phyloP scores from a whole-genome alignment of 2,113 vertebrate genomes.

The Lampris incognitus region DNA sequence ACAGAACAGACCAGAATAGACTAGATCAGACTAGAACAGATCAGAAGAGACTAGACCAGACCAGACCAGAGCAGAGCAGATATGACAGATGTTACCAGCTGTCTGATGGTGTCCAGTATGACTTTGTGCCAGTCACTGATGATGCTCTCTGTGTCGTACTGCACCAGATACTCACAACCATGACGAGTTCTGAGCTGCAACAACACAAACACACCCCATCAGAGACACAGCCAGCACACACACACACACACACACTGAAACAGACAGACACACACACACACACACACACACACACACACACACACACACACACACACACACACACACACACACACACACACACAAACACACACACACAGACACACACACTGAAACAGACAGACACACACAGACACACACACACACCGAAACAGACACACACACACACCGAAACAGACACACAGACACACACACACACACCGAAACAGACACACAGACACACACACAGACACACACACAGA shows the following conservation, averaged over 20 bases:
- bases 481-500: too few species aligned
- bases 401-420: too few species aligned
- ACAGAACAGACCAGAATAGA: not conserved
- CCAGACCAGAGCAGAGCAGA: not conserved
- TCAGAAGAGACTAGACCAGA: not conserved
- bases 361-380: too few species aligned
- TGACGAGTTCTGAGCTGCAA: slow-evolving; percentile 89
- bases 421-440: not conserved
- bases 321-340: too few species aligned
- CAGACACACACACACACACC: too few species aligned
- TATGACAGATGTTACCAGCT: slow-evolving; percentile 78
- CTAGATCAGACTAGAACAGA: too few species aligned
- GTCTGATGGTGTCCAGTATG: slow-evolving; percentile 83
- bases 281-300: too few species aligned
- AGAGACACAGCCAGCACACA: not conserved
- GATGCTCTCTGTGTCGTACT: slow-evolving; percentile 93
- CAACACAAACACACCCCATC: not conserved
- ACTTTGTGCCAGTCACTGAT: slow-evolving; percentile 88
- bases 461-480: too few species aligned
- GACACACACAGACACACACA: not conserved
- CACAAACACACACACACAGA: too few species aligned
- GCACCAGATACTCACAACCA: slow-evolving; percentile 92
- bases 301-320: too few species aligned
- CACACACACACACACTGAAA: not conserved
- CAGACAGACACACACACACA: not conserved